Base-by-base conservation (phyloP, 1,140 invertebrate genomes). In the Drosophila triauraria region DNA sequence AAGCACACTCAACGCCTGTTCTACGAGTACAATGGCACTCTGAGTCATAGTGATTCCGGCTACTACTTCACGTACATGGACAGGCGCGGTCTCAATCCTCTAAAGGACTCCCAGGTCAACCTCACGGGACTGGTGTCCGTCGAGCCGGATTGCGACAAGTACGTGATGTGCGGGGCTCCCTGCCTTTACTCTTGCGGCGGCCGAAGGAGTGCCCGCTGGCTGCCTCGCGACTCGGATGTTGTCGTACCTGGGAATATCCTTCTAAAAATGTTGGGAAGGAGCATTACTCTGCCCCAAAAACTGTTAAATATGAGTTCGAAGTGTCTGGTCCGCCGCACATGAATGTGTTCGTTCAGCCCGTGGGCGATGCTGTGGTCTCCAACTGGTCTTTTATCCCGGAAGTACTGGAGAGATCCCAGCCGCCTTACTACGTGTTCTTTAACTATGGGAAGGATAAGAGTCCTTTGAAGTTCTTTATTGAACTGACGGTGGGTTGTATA, bases 1-100 rank as follows among this genome's bases (percentile, higher is more conserved):
- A 56, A 96, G 95, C 95, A 96, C 76, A 94, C 94, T 0, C 93
- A 94, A 67, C 93, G 95, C 72, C 94, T 93, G 74, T 95, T 94
- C 90, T 95, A 95, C 53, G 93, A 94, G 68, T 80, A 86, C 32
- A 82, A 94, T 72, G 94, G 94, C 12, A 93, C 86, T 4, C 72
- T 95, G 8, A 92, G 93, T 12, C 91, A 94, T 72, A 93, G 93
- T 27, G 94, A 95, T 38, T 94, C 95, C 15, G 96, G 96, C 17
- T 95, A 95, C 74, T 96, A 96, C 95, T 94, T 96, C 64, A 94
- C 95, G 9, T 94, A 96, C 72, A 94, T 96, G 91, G 96, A 97
- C 82, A 95, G 95, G 78, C 95, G 95, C 59, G 94, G 94, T 81
- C 94, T 95, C 23, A 90, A 94, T 42, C 94, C 94, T 20, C 93